Conservation (phyloP, 2,113 vertebrate genomes). For the Syngnathus scovelli region DNA sequence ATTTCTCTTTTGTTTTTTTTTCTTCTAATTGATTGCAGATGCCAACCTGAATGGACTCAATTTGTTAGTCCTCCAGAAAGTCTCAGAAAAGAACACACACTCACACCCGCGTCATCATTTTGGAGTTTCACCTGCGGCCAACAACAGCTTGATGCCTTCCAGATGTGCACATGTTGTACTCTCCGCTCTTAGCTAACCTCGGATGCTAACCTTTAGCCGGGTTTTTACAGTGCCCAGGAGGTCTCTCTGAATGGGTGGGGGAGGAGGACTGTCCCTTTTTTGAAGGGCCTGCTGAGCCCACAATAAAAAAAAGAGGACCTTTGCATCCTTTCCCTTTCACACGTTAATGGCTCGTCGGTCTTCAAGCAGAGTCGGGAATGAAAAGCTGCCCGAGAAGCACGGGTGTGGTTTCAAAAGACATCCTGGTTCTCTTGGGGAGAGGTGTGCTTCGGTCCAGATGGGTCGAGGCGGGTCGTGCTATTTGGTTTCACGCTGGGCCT, state of each 20-base stretch:
- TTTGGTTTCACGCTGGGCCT: constrained; percentile 50
- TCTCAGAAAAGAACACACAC: constrained; percentile 12
- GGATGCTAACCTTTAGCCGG: constrained; percentile 54
- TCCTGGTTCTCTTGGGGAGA: constrained; percentile 31
- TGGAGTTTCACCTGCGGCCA: constrained; percentile 52
- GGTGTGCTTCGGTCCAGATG: constrained; percentile 33
- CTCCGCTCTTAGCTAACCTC: constrained; percentile 49
- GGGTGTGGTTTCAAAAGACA: constrained; percentile 49
- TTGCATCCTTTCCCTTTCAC: constrained; percentile 60
- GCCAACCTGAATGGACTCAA: constrained; percentile 16
- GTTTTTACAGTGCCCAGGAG: constrained; percentile 69
- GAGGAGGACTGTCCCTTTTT: constrained; percentile 33
- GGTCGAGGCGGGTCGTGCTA: constrained; percentile 30
- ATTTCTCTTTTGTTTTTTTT: background rate
- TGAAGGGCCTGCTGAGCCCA: constrained; percentile 43
- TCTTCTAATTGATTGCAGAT: constrained; percentile 9
- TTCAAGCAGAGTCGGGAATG: constrained; percentile 42
- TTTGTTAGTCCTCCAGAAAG: constrained; percentile 13
- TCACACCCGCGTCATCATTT: constrained; percentile 4
- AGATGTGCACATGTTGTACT: constrained; percentile 67
- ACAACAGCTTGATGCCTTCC: constrained; percentile 69
- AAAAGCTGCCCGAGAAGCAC: constrained; percentile 24
- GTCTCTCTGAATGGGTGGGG: constrained; percentile 25
- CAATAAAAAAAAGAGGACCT: constrained; percentile 49
- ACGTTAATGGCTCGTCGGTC: constrained; percentile 50